phyloP scores from a whole-genome alignment of 92 coral and sea anemone species.

The Umimayanthus kanabou region DNA sequence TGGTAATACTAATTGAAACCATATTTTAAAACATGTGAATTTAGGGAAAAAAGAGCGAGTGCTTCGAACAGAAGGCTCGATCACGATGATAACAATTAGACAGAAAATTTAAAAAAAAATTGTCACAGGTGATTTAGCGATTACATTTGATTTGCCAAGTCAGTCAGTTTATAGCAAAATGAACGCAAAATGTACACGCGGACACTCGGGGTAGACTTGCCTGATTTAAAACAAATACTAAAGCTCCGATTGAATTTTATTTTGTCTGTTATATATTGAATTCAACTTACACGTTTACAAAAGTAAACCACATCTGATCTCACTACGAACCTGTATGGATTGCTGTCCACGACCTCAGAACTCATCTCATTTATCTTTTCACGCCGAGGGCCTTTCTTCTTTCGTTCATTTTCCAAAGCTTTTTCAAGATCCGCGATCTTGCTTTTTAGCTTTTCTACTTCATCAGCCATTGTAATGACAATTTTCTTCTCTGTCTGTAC shows the following conservation, averaged over 20 bases:
- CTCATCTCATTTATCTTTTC: constrained; percentile 82
- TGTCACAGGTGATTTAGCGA: constrained; percentile 5
- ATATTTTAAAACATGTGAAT: neutral
- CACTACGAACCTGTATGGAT: constrained; percentile 88
- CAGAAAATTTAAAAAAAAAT: neutral
- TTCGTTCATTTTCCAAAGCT: constrained; percentile 77
- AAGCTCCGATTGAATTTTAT: neutral
- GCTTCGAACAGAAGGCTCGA: neutral
- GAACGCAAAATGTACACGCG: neutral
- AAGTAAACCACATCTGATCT: neutral
- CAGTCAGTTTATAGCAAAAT: neutral
- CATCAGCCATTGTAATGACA: constrained; percentile 73
- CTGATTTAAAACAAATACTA: neutral
- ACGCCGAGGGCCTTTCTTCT: constrained; percentile 71
- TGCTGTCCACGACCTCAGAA: constrained; percentile 92
- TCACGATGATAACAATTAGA: neutral
- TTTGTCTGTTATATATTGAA: neutral
- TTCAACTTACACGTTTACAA: constrained; percentile 11
- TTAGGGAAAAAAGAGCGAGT: neutral
- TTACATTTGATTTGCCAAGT: neutral
- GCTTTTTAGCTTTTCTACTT: constrained; percentile 72
- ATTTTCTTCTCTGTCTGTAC: neutral
- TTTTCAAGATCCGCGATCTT: constrained; percentile 85
- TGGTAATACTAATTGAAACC: neutral
- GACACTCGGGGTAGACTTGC: neutral